Evolutionary conservation across 2,797 vertebrate genomes (phyloP).

Genomic region (Peromyscus aztecus): DNA sequence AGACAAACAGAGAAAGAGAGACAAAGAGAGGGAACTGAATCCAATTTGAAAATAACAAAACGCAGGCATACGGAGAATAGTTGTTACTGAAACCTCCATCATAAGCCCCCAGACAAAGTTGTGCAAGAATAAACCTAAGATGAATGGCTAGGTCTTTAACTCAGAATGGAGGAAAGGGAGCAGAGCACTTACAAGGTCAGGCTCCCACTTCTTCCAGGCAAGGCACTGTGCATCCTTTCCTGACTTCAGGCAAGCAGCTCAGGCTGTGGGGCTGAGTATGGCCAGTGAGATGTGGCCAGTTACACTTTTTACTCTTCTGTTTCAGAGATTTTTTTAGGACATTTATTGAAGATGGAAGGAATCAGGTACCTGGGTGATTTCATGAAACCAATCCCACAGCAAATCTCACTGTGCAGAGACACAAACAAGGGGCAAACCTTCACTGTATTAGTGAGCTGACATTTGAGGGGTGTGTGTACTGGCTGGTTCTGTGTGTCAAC

Average conservation of each 20-base stretch:
- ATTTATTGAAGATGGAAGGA: slow-evolving; percentile 4
- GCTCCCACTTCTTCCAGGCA: background rate
- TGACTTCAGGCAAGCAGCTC: background rate
- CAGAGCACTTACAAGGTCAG: too few species aligned
- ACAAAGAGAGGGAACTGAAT: background rate
- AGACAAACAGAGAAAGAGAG: background rate
- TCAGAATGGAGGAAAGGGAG: background rate
- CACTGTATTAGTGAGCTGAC: background rate
- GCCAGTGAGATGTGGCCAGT: background rate
- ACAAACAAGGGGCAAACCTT: background rate
- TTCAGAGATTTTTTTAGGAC: slow-evolving; percentile 1
- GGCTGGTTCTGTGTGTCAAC: too few species aligned
- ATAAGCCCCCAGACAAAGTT: background rate
- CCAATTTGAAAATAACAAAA: background rate
- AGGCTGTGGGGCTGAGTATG: background rate
- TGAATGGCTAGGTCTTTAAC: background rate
- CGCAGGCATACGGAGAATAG: background rate
- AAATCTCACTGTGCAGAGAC: background rate
- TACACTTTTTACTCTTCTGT: background rate
- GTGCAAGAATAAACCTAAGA: background rate
- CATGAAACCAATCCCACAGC: background rate
- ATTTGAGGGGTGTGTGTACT: background rate
- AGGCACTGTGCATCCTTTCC: background rate
- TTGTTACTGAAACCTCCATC: background rate
- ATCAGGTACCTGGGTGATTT: background rate